These are phyloP conservation scores for Aphelocoma californica DNA, from an alignment of 2,797 vertebrate species.

Conservation along the genomic window DNA sequence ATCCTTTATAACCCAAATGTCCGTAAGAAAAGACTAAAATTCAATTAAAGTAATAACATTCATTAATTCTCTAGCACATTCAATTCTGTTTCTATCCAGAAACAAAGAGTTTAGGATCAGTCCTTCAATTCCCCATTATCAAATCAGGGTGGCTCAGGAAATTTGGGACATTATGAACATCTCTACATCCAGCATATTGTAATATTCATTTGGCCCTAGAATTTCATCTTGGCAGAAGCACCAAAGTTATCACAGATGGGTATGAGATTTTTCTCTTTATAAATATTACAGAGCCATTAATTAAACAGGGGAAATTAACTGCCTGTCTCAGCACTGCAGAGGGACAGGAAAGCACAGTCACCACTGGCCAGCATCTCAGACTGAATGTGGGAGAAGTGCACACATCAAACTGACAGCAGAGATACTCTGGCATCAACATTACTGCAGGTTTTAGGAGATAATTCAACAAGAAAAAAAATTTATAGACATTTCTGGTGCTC, in stretches of 20 bases:
- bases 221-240: neutral
- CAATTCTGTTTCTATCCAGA: neutral
- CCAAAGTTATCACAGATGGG: neutral
- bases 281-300: conserved; percentile 20
- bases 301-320: conserved; percentile 13
- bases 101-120: neutral
- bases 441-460: neutral
- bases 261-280: conserved; percentile 10
- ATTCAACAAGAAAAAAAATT: neutral
- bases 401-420: neutral
- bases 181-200: neutral
- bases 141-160: neutral
- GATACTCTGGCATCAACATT: neutral
- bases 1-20: neutral
- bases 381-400: neutral
- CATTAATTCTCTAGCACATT: neutral
- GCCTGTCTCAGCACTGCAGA: neutral
- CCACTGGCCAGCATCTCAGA: neutral
- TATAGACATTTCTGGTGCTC: neutral
- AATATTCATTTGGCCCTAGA: neutral
- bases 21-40: neutral
- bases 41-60: neutral
- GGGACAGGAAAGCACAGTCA: neutral
- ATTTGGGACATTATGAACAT: neutral
- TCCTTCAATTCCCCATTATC: neutral